Evolutionary conservation across 2,113 vertebrate genomes (phyloP).

Genomic region (Rhineura floridana): DNA sequence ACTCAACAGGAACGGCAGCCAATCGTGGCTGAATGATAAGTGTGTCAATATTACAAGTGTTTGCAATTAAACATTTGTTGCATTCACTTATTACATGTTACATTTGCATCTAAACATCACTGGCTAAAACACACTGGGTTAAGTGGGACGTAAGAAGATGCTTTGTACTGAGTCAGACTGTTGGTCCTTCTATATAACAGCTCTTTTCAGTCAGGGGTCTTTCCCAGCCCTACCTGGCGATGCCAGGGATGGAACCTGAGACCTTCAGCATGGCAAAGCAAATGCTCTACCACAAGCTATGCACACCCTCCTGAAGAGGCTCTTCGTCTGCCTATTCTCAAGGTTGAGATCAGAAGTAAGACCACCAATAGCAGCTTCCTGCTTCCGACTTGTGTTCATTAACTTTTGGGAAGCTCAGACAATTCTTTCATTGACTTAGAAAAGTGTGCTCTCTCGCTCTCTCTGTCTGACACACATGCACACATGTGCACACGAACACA

Average conservation of each 20-base stretch:
- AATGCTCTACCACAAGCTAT: too few species aligned
- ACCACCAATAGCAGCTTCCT: background rate
- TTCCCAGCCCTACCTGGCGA: too few species aligned
- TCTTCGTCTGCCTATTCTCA: background rate
- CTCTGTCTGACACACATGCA: background rate
- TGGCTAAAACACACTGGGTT: too few species aligned
- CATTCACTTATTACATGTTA: background rate
- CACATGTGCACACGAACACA: background rate
- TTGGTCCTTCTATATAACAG: too few species aligned
- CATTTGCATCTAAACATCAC: too few species aligned
- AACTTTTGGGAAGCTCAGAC: background rate
- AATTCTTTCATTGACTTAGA: background rate
- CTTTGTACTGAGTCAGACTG: too few species aligned
- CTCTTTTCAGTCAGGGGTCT: too few species aligned
- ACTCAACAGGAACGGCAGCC: background rate
- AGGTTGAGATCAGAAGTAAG: background rate
- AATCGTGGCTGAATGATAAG: background rate
- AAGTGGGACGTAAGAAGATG: too few species aligned
- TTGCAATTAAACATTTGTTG: background rate
- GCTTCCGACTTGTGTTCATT: background rate
- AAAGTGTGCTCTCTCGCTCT: background rate
- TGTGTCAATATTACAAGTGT: background rate
- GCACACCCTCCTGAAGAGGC: background rate
- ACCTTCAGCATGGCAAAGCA: too few species aligned
- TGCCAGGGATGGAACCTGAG: too few species aligned